Conservation (phyloP, 2,888 invertebrate genomes). For the Hypercompe scribonia region DNA sequence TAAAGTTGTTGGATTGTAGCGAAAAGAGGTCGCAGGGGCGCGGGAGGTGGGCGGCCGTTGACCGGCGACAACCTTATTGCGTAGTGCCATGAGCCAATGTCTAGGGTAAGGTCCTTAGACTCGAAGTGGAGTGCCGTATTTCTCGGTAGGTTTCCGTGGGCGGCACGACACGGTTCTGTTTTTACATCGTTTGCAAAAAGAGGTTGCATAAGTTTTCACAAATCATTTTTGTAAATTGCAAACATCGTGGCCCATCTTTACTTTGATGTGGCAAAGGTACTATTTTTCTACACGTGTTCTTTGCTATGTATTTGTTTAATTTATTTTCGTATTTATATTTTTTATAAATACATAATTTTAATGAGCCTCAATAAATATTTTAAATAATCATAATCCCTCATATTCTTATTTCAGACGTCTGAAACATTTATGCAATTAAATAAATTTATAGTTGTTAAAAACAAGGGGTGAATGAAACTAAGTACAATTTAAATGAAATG, state of each 20-base stretch:
- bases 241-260: not conserved
- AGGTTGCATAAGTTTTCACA: slow-evolving; percentile 70
- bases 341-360: not conserved
- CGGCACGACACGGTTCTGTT: slow-evolving; percentile 68
- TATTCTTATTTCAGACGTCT: not conserved
- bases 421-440: slow-evolving; percentile 18
- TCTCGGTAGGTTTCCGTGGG: slow-evolving; percentile 65
- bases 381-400: not conserved
- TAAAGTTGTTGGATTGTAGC: slow-evolving; percentile 69
- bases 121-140: slow-evolving; percentile 70
- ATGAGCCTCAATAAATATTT: not conserved
- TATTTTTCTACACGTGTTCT: not conserved
- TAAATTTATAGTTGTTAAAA: slow-evolving; percentile 3
- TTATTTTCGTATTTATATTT: not conserved
- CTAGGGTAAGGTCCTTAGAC: slow-evolving; percentile 82
- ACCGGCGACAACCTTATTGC: slow-evolving; percentile 81
- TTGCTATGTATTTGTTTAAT: not conserved
- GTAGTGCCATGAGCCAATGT: slow-evolving; percentile 72
- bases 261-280: not conserved
- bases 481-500: slow-evolving; percentile 15
- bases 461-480: slow-evolving; percentile 23
- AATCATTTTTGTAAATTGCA: slow-evolving; percentile 21
- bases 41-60: slow-evolving; percentile 76
- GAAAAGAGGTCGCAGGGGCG: slow-evolving; percentile 76
- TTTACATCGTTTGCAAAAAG: slow-evolving; percentile 62